Conservation (phyloP, 1,140 invertebrate genomes). For the Polypedilum vanderplanki region DNA sequence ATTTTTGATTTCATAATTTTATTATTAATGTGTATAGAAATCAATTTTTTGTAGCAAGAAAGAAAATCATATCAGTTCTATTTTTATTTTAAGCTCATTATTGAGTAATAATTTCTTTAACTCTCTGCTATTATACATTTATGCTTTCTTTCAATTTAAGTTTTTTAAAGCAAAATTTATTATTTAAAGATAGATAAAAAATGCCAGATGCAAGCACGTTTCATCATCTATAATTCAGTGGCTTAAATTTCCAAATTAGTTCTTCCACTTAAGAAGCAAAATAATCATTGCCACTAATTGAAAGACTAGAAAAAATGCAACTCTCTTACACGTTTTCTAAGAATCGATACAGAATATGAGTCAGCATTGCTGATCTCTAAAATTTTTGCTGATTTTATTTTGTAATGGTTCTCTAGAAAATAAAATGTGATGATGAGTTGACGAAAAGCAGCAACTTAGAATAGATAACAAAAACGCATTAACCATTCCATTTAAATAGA, state of each 20-base stretch:
- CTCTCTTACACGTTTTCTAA: neutral
- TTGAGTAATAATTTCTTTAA: no score
- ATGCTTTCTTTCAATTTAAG: no score
- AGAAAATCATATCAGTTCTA: no score
- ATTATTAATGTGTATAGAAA: neutral
- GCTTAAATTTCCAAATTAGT: neutral
- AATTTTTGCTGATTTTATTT: no score
- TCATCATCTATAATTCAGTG: neutral
- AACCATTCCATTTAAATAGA: conserved; percentile 10
- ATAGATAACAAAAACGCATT: neutral
- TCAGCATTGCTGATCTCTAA: neutral
- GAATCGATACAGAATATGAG: neutral
- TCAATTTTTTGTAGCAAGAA: no score
- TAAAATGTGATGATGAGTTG: neutral
- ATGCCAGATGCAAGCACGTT: neutral
- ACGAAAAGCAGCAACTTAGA: neutral
- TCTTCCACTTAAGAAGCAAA: neutral
- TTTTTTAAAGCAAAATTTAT: neutral
- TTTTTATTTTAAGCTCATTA: no score
- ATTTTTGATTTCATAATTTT: neutral
- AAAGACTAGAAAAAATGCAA: neutral
- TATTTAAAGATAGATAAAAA: conserved; percentile 5
- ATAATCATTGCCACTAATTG: conserved; percentile 13
- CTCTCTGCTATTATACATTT: no score
- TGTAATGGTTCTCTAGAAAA: neutral